Evolutionary conservation across 2,888 invertebrate genomes (phyloP).

Genomic region (Erannis defoliaria): DNA sequence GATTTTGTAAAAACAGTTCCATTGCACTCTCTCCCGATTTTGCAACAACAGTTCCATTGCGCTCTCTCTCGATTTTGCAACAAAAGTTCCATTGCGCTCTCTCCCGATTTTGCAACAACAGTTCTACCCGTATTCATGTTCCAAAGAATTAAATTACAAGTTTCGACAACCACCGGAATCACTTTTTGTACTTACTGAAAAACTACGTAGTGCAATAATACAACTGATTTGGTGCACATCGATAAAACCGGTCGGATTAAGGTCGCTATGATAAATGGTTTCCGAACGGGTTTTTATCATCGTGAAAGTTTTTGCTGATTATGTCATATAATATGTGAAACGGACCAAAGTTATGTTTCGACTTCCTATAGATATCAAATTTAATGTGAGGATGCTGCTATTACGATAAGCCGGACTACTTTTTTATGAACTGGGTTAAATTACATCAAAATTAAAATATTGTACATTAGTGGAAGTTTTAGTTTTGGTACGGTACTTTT

Average conservation of each 20-base stretch:
- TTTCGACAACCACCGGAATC: not conserved
- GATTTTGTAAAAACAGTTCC: no score
- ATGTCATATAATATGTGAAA: conserved; percentile 16
- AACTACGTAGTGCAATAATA: conserved; percentile 8
- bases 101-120: not conserved
- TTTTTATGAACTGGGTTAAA: conserved; percentile 6
- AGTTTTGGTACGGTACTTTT: no score
- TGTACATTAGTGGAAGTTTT: not conserved
- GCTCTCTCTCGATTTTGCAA: not conserved
- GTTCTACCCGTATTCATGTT: not conserved
- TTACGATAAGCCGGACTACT: conserved; percentile 11
- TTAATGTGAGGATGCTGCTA: conserved; percentile 12
- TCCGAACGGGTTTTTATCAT: conserved; percentile 25
- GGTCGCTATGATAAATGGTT: conserved; percentile 32
- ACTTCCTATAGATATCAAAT: conserved; percentile 14
- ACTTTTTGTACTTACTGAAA: not conserved
- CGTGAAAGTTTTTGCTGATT: conserved; percentile 34
- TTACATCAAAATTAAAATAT: not conserved
- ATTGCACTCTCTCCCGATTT: not conserved
- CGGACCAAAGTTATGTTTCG: not conserved
- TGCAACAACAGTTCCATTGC: not conserved
- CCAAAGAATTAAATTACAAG: not conserved
- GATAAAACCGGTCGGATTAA: conserved; percentile 34
- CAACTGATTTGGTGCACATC: conserved; percentile 20
- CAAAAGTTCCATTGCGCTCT: not conserved